Evolutionary conservation across 2,113 vertebrate species (phyloP), one percentile per base, ranked within the genome.

Genomic region (Ptilorrhoa leucosticta): DNA sequence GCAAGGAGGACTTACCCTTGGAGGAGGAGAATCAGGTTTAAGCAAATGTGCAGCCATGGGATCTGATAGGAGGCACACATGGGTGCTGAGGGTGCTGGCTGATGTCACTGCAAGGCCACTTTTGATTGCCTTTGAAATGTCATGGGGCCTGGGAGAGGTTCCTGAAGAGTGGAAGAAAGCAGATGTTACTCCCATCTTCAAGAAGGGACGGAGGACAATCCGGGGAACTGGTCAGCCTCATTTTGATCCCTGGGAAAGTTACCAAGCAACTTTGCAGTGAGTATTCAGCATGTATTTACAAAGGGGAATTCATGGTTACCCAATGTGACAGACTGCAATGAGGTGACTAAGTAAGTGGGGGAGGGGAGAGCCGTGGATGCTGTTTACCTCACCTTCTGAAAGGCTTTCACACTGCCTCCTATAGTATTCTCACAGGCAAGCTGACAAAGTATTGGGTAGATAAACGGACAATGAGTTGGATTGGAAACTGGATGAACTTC

Each of bases 351-450:
- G 1, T 39, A 35, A 26, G 27, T 27, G 40, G 42, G 31, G 27
- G 24, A 75, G 5, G 10, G 45, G 19, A 75, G 28, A 53, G 23
- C 37, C 31, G 33, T 24, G 31, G n/a, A 8, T 35, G 26, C 5
- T 7, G 0, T 44, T 66, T 75, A 27, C 5, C 22, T 57, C 0
- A 0, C 50, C 22, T 69, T 73, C 65, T 73, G 80, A 70, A 78
- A 73, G 79, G 16, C 11, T 76, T 89, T 80, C 15, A 24, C 40
- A 42, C 7, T 39, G 16, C 51, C 7, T 73, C 56, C 22, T 14
- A 7, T 47, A 80, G 21, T 31, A 61, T 42, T 37, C 37, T 83
- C 23, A 51, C 6, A 40, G 50, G 33, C 4, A 64, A 85, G 27
- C 33, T 79, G 71, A 56, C 15, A 42, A 83, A 72, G 4, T 24